A percentile compares a stretch with the other conserved stretches of the same genome.
Evolutionary conservation across 1,140 invertebrate species (phyloP).

Genomic region (Leptinotarsa lineolata): DNA sequence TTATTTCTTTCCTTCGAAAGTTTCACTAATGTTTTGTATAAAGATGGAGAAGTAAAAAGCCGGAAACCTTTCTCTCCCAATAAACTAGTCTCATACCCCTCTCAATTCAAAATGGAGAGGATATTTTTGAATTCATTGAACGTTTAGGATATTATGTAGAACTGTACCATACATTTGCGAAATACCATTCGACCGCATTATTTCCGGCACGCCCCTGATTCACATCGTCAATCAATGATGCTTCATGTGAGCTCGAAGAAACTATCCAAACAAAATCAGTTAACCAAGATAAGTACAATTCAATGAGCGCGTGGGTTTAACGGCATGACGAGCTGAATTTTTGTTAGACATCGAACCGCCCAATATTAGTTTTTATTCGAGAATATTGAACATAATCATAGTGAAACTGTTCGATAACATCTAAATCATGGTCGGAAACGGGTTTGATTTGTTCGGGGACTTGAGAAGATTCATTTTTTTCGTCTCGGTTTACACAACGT

Average conservation of each 20-base stretch:
- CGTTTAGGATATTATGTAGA: too few relatives aligned
- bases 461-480: constrained; percentile 4
- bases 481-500: neutral
- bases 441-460: constrained; percentile 24
- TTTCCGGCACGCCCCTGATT: neutral
- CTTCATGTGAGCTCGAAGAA: constrained; percentile 2
- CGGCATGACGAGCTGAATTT: constrained; percentile 25
- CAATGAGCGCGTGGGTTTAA: constrained; percentile 18
- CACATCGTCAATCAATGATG: constrained; percentile 16
- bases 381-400: constrained; percentile 29
- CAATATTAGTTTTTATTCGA: constrained; percentile 30
- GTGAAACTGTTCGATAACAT: constrained; percentile 26
- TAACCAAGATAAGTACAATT: constrained; percentile 19
- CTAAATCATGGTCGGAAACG: constrained; percentile 26
- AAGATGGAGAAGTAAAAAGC: too few relatives aligned
- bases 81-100: too few relatives aligned
- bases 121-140: too few relatives aligned
- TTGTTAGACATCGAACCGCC: constrained; percentile 27
- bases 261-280: constrained; percentile 28
- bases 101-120: too few relatives aligned
- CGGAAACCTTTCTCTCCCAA: too few relatives aligned
- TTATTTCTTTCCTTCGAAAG: too few relatives aligned
- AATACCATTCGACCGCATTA: too few relatives aligned
- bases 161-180: too few relatives aligned
- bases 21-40: too few relatives aligned